phyloP scores from a whole-genome alignment of 1,140 invertebrate genomes.

The Caenorhabditis briggsae region DNA sequence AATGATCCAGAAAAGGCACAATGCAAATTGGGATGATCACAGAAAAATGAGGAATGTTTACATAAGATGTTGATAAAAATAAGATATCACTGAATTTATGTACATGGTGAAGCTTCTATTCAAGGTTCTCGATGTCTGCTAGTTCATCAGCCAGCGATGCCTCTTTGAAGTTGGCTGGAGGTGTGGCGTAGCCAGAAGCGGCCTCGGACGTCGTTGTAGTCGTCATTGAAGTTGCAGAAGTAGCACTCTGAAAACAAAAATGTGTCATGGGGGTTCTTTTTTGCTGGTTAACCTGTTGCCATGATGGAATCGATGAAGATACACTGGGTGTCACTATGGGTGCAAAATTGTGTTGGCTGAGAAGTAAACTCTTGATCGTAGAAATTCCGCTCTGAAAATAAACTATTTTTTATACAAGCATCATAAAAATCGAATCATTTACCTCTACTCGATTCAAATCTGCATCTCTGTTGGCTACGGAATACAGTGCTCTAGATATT shows the following conservation, averaged over 20 bases:
- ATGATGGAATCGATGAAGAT: conserved; percentile 34
- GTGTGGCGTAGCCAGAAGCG: conserved; percentile 42
- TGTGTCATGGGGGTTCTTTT: too few relatives aligned
- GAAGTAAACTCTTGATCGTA: conserved; percentile 59
- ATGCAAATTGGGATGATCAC: background rate
- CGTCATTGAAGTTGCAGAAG: conserved; percentile 3
- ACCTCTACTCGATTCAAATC: conserved; percentile 58
- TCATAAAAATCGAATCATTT: background rate
- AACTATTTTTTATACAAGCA: background rate
- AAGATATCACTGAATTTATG: background rate
- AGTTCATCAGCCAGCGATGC: conserved; percentile 26
- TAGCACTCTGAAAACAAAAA: conserved; percentile 1
- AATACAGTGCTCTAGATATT: conserved; percentile 50
- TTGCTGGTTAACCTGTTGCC: background rate
- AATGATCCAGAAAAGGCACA: conserved; percentile 1
- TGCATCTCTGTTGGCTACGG: conserved; percentile 58
- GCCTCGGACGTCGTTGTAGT: conserved; percentile 29
- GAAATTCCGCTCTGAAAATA: conserved; percentile 60
- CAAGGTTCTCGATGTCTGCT: conserved; percentile 30
- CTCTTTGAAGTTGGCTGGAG: conserved; percentile 43
- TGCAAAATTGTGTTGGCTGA: conserved; percentile 60
- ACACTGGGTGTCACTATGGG: conserved; percentile 57
- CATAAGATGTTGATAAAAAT: too few relatives aligned
- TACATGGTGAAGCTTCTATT: background rate
- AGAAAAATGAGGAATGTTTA: background rate